phyloP scores from a whole-genome alignment of 1,140 invertebrate genomes.

The Macrotrachela quadricornifera region DNA sequence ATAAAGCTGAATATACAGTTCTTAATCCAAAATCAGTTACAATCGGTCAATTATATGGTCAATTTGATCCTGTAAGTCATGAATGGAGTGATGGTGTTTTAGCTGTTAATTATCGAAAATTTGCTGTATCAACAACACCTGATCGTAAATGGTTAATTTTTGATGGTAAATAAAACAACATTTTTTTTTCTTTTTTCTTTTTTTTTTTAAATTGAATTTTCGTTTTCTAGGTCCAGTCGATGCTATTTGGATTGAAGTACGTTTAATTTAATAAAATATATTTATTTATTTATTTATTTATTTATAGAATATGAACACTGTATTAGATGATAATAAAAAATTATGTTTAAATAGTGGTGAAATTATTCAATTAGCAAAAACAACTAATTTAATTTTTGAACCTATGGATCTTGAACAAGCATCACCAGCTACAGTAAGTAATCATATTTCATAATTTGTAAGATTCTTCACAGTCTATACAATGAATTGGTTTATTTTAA shows the following conservation, averaged over 20 bases:
- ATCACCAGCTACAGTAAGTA: constrained; percentile 61
- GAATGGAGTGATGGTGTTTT: constrained; percentile 86
- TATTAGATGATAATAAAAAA: constrained; percentile 86
- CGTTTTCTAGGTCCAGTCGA: constrained; percentile 69
- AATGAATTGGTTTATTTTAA: too few species aligned
- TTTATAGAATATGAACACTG: constrained; percentile 64
- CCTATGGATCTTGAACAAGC: constrained; percentile 81
- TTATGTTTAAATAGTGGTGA: constrained; percentile 40
- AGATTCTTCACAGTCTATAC: too few species aligned
- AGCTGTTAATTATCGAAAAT: constrained; percentile 67
- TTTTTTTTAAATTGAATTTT: constrained; percentile 17
- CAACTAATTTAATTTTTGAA: constrained; percentile 79
- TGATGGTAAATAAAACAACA: constrained; percentile 39
- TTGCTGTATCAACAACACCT: constrained; percentile 49
- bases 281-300: too few species aligned
- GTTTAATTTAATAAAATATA: too few species aligned
- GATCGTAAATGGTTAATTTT: constrained; percentile 86
- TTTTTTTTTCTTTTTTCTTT: not conserved
- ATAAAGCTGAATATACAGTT: constrained; percentile 62
- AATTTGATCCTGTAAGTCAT: constrained; percentile 77
- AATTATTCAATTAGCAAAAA: constrained; percentile 68
- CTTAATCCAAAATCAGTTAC: constrained; percentile 90
- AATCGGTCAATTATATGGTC: constrained; percentile 79
- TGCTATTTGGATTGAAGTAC: constrained; percentile 69
- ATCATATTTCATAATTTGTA: too few species aligned